Evolutionary conservation across 2,888 invertebrate species (phyloP).

Genomic region (Boloria selene): DNA sequence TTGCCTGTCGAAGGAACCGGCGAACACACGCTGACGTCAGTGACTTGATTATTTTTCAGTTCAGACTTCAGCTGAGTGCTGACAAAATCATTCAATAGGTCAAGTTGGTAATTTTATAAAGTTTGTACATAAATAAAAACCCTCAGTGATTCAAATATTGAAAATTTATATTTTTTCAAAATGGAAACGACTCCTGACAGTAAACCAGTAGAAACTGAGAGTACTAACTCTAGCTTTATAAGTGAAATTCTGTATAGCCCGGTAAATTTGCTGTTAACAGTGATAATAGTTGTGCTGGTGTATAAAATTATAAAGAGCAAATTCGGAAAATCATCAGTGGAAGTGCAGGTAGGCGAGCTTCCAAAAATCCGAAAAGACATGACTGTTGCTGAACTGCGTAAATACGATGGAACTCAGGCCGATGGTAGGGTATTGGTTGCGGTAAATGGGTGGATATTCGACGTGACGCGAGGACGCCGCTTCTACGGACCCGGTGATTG

Average conservation of each 20-base stretch:
- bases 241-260: constrained; percentile 84
- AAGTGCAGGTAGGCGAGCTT: constrained; percentile 67
- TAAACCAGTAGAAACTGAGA: constrained; percentile 50
- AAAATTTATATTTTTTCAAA: constrained; percentile 40
- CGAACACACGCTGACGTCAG: constrained; percentile 67
- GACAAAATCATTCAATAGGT: constrained; percentile 39
- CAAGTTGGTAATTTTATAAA: constrained; percentile 45
- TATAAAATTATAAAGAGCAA: constrained; percentile 85
- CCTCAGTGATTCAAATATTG: constrained; percentile 40
- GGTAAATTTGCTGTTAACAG: constrained; percentile 84
- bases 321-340: constrained; percentile 56
- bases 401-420: constrained; percentile 92
- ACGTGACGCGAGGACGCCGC: constrained; percentile 93
- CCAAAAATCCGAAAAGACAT: constrained; percentile 95
- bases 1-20: too few relatives aligned
- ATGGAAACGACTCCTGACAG: constrained; percentile 66
- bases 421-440: constrained; percentile 95
- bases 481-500: constrained; percentile 96
- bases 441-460: constrained; percentile 97
- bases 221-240: constrained; percentile 59
- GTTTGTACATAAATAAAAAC: constrained; percentile 51
- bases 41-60: constrained; percentile 50
- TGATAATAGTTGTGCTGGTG: constrained; percentile 84
- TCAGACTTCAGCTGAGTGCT: too few relatives aligned
- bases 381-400: constrained; percentile 91